These are phyloP conservation scores for Odocoileus hemionus DNA, from an alignment of 2,113 vertebrate species.

Conservation along the genomic window DNA sequence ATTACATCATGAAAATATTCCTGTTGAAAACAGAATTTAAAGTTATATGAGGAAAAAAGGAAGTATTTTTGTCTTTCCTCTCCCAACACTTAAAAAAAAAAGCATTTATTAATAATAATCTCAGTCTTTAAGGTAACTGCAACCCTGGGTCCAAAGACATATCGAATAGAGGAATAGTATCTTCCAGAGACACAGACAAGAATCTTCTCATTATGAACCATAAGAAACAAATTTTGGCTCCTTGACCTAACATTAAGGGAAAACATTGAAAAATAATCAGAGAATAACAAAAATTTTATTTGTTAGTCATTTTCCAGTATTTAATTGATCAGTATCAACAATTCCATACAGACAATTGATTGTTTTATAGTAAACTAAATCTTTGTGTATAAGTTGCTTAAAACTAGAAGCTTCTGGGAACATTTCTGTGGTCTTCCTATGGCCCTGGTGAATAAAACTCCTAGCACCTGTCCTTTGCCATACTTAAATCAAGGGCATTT, in stretches of 20 bases:
- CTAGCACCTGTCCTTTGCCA: no score
- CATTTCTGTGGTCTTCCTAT: neutral
- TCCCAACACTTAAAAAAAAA: neutral
- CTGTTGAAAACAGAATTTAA: neutral
- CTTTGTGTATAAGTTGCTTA: neutral
- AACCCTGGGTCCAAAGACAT: neutral
- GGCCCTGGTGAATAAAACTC: rapidly evolving
- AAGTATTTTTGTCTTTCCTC: neutral
- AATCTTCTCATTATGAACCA: neutral
- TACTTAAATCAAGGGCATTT: no score
- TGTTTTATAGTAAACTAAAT: neutral
- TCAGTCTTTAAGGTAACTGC: neutral
- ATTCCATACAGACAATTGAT: neutral
- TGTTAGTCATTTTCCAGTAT: neutral
- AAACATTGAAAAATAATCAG: neutral
- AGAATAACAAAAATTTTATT: neutral
- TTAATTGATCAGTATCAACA: neutral
- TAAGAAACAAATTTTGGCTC: neutral
- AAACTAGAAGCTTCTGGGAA: neutral
- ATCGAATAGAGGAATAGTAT: neutral
- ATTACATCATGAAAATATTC: neutral
- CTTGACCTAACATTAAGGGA: neutral
- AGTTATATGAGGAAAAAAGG: neutral
- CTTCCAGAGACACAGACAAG: neutral
- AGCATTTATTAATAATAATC: neutral